Base-by-base conservation (phyloP, 2,888 invertebrate genomes). In the Carcina quercana region DNA sequence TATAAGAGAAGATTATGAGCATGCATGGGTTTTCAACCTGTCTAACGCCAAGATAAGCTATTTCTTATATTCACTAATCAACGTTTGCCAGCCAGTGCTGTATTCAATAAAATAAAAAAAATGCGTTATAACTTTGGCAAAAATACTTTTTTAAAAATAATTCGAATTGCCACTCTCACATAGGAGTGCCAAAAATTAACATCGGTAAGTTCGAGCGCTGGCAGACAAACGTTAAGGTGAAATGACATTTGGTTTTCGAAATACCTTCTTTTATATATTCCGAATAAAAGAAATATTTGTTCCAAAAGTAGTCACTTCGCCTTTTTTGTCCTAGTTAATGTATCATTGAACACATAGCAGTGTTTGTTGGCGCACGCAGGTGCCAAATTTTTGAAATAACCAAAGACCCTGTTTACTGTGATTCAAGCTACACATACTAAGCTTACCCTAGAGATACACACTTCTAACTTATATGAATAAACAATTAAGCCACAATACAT, bases 381-480 rank as follows among this genome's bases (percentile, higher is more conserved):
- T 57, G 69, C 50, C 65, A 53, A 53, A 50, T 65, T 70, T 70
- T 68, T 63, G 60, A 20, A 30, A 53, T 49, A 59, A 69, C 56
- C 66, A 72, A 78, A 64, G 66, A 76, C 79, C 78, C 79, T 78
- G 78, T 69, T n/a, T 53, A 58, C 15, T 42, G 48, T 47, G 38
- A 38, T 60, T 55, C 50, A 55, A 53, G 53, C 52, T 57, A 59
- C 39, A 50, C 37, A 42, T 43, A 50, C 50, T 60, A 56, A 51
- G 39, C 54, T 54, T 59, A 62, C 45, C 25, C 53, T 61, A 57
- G 40, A 49, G 44, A 48, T 47, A 56, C 53, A 60, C 53, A 61
- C 53, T 47, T 52, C 35, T 32, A 43, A 51, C 48, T 52, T 44
- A 52, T 22, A 47, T 40, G 45, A 47, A 47, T 45, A 45, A 39